Evolutionary conservation across 64 coral and sea anemone genomes (phyloP), one percentile per base, ranked within the genome.

Genomic region (Anthopleura sola): DNA sequence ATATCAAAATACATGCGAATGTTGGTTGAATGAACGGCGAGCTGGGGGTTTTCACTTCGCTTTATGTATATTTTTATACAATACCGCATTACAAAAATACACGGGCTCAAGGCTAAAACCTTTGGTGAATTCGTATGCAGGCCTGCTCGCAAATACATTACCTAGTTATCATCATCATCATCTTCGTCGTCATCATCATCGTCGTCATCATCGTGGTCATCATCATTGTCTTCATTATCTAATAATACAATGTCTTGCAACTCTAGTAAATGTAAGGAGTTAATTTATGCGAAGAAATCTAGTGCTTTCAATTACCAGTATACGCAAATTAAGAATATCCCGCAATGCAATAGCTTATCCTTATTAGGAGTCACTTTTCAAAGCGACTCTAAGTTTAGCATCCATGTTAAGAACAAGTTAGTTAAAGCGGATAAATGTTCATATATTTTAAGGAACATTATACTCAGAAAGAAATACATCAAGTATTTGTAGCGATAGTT

Each of bases 241-340:
- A 66, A 88, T 84, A 93, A 93, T 81, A 89, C 68, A 93, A 93
- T 89, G 91, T 78, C 78, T 58, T 93, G 91, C 57, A 93, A 89
- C 75, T 80, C 86, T 55, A 34, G 86, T 21, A 92, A 92, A 92
- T 92, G 91, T 88, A 92, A 92, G 64, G 91, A 92, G 80, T 77
- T 92, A 83, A 87, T 92, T 88, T 82, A 69, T 88, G 75, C 78
- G 44, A 92, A 92, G 80, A 60, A 92, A 62, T 81, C 55, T 88
- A 87, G 75, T 21, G 88, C 60, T 78, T 53, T 54, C 33, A 49
- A 84, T 69, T 93, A 93, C 82, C 53, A 76, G 37, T 51, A 58
- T 21, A 58, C 15, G 17, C 7, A 85, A 78, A 88, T 93, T 93
- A 54, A 51, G n/a, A 88, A 54, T 58, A 93, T 88, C 47, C 91